A percentile compares a stretch with the other conserved stretches of the same genome.
Evolutionary conservation across 1,140 invertebrate species (phyloP).

Genomic region (Zaprionus davidi): DNA sequence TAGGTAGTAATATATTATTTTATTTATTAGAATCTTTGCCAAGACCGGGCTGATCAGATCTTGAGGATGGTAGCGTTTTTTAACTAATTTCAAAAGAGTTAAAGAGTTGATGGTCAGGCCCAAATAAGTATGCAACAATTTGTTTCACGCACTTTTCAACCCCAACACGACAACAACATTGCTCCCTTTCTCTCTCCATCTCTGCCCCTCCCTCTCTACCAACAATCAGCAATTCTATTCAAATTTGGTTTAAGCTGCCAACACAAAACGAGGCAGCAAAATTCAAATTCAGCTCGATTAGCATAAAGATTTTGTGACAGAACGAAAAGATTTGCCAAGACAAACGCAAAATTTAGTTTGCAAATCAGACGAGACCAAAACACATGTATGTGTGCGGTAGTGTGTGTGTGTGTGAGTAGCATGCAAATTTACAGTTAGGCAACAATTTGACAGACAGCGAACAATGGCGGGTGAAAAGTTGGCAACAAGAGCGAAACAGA

Average conservation of each 20-base stretch:
- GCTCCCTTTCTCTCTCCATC: background rate
- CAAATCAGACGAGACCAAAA: slow-evolving; percentile 61
- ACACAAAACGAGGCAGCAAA: slow-evolving; percentile 8
- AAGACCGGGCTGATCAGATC: too few relatives aligned
- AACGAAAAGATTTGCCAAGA: slow-evolving; percentile 23
- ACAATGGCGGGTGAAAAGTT: slow-evolving; percentile 63
- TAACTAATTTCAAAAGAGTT: background rate
- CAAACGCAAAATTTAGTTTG: slow-evolving; percentile 69
- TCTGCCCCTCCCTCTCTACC: background rate
- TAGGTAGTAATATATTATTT: too few relatives aligned
- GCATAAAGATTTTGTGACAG: slow-evolving; percentile 55
- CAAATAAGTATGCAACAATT: slow-evolving; percentile 20
- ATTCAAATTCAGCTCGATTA: slow-evolving; percentile 54
- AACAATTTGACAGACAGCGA: slow-evolving; percentile 68
- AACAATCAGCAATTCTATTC: slow-evolving; percentile 6
- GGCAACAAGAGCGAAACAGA: slow-evolving; percentile 57
- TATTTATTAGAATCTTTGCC: too few relatives aligned
- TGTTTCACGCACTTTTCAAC: background rate
- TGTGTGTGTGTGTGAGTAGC: slow-evolving; percentile 23
- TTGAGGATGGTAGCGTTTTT: too few relatives aligned
- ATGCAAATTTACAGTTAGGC: slow-evolving; percentile 60
- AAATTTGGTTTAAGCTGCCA: slow-evolving; percentile 13
- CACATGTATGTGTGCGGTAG: slow-evolving; percentile 14
- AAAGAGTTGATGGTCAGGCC: background rate
- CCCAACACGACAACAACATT: background rate